Conservation (phyloP, 1,140 invertebrate species). For the Drosophila equinoxialis region DNA sequence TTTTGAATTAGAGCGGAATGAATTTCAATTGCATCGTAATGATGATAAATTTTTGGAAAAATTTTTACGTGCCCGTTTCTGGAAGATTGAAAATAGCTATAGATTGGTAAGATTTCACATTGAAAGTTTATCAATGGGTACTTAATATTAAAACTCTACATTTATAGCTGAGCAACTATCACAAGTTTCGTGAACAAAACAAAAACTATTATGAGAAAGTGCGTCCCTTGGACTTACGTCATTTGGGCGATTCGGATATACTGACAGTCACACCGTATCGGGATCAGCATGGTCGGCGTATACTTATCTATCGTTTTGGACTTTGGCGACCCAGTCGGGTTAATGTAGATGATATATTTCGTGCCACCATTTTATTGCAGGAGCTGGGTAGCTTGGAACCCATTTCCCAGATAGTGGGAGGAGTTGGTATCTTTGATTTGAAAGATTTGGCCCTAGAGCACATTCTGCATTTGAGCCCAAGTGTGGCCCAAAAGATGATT, state of each 20-base stretch:
- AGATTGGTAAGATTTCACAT: slow-evolving; percentile 86
- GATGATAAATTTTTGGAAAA: slow-evolving; percentile 92
- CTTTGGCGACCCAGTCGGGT: slow-evolving; percentile 89
- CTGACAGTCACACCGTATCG: slow-evolving; percentile 89
- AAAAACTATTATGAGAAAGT: slow-evolving; percentile 87
- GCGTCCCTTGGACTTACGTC: slow-evolving; percentile 86
- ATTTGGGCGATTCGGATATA: slow-evolving; percentile 88
- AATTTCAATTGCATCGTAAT: slow-evolving; percentile 89
- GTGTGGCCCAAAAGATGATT: slow-evolving; percentile 86
- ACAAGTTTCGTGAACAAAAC: slow-evolving; percentile 89
- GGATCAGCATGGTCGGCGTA: slow-evolving; percentile 86
- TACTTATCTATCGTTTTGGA: slow-evolving; percentile 83
- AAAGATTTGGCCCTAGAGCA: slow-evolving; percentile 88
- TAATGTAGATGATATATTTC: slow-evolving; percentile 88
- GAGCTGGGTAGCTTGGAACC: slow-evolving; percentile 90
- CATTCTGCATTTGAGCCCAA: slow-evolving; percentile 89
- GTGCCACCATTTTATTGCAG: slow-evolving; percentile 87
- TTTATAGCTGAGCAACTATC: slow-evolving; percentile 89
- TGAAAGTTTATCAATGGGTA: slow-evolving; percentile 6
- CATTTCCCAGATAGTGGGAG: slow-evolving; percentile 89
- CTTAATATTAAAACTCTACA: background rate
- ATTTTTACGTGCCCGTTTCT: slow-evolving; percentile 92
- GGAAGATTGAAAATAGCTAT: slow-evolving; percentile 91
- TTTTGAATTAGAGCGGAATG: slow-evolving; percentile 86
- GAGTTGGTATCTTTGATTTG: slow-evolving; percentile 90